Percentiles rank a stretch among this genome's conserved stretches.
These are phyloP conservation scores for Galendromus occidentalis DNA, from an alignment of 1,140 invertebrate species.

Conservation along the genomic window DNA sequence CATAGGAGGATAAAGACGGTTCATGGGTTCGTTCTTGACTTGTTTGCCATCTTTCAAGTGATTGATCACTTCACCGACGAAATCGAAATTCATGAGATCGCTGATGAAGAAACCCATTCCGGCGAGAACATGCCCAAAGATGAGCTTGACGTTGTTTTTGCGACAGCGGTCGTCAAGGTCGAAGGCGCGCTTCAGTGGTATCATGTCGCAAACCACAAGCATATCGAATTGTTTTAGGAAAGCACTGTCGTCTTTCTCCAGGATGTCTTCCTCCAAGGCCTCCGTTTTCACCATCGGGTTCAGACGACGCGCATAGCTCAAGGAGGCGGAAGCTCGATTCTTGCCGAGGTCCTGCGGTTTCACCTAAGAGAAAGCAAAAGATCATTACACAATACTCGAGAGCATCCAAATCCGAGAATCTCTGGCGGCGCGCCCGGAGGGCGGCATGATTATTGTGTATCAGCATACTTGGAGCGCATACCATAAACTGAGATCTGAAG, in stretches of 20 bases:
- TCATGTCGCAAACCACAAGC: slow-evolving; percentile 53
- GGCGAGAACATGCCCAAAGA: slow-evolving; percentile 51
- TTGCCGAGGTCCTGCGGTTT: slow-evolving; percentile 45
- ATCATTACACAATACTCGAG: not conserved
- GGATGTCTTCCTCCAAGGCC: not conserved
- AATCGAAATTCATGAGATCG: slow-evolving; percentile 2
- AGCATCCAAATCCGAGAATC: slow-evolving; percentile 15
- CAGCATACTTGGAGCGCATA: too few species aligned
- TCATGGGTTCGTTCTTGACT: not conserved
- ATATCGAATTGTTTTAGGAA: slow-evolving; percentile 14
- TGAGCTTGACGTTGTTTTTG: slow-evolving; percentile 55
- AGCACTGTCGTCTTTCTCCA: not conserved
- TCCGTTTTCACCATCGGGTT: slow-evolving; percentile 19
- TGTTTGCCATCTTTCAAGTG: not conserved
- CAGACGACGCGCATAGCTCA: slow-evolving; percentile 34
- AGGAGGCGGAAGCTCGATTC: slow-evolving; percentile 31
- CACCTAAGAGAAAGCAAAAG: slow-evolving; percentile 16
- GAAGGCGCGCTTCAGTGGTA: slow-evolving; percentile 45
- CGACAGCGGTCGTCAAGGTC: slow-evolving; percentile 59
- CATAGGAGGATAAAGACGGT: not conserved
- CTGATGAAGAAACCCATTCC: not conserved
- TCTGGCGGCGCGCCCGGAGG: not conserved
- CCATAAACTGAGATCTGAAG: slow-evolving; percentile 49
- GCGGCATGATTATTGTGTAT: too few species aligned
- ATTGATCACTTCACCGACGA: not conserved